phyloP scores from a whole-genome alignment of 2,888 invertebrate species.

The Rhopalosiphum nymphaeae region DNA sequence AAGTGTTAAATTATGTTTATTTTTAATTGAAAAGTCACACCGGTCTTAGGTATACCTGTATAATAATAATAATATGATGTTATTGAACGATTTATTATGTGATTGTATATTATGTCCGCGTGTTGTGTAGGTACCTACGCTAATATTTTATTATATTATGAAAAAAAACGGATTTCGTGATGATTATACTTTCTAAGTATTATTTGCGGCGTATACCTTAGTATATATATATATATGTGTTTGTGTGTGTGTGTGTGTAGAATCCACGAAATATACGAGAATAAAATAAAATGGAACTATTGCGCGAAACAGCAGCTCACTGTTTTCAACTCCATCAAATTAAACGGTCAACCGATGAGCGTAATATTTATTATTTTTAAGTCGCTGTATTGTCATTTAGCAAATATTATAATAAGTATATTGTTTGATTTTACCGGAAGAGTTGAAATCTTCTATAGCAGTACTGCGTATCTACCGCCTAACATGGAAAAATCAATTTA shows the following conservation, averaged over 20 bases:
- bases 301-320: background rate
- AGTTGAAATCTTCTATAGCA: background rate
- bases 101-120: background rate
- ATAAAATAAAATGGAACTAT: background rate
- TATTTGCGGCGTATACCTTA: background rate
- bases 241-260: background rate
- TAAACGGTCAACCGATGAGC: background rate
- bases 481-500: background rate
- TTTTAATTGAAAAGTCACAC: constrained; percentile 50
- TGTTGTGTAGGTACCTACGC: background rate
- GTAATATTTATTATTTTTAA: background rate
- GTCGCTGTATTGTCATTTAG: background rate
- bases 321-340: background rate
- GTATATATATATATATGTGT: background rate
- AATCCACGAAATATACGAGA: background rate
- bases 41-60: background rate
- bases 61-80: background rate
- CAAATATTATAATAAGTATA: background rate
- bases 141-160: background rate
- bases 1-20: constrained; percentile 50
- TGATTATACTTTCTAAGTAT: background rate
- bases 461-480: background rate
- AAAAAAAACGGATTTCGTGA: background rate
- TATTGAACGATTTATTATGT: constrained; percentile 29
- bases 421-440: background rate